Conservation (phyloP, 2,113 vertebrate genomes). For the Poecile atricapillus region DNA sequence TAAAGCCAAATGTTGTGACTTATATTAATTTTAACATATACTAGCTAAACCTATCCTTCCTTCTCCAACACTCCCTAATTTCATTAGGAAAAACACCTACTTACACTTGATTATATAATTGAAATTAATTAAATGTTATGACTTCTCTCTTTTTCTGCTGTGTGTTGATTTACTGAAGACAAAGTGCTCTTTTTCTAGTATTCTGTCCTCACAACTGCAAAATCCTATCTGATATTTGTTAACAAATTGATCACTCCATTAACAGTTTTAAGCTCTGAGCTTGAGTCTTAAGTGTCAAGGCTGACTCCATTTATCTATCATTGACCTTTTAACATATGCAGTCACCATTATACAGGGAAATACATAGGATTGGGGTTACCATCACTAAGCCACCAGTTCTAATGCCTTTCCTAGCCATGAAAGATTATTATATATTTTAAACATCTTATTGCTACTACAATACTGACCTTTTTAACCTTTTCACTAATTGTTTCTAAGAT, state of each 20-base stretch:
- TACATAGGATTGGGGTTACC: neutral
- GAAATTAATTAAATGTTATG: neutral
- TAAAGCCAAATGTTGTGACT: neutral
- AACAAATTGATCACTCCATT: neutral
- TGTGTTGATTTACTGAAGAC: neutral
- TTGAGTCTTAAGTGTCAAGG: neutral
- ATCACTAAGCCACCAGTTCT: neutral
- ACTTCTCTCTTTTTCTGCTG: neutral
- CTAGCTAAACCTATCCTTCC: neutral
- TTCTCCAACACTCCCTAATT: neutral
- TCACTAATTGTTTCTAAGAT: neutral
- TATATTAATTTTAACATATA: neutral
- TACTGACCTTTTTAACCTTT: neutral
- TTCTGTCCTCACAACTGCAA: neutral
- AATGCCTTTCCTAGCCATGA: neutral
- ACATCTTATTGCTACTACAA: neutral
- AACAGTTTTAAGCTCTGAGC: neutral
- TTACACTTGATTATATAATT: neutral
- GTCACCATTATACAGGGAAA: neutral
- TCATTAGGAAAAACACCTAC: neutral
- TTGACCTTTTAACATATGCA: neutral
- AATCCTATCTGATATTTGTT: neutral
- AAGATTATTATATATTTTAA: neutral
- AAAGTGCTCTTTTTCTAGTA: neutral
- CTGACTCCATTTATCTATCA: neutral